These are phyloP conservation scores for Taphrorychus bicolor DNA, from an alignment of 2,888 invertebrate genomes.

Conservation along the genomic window DNA sequence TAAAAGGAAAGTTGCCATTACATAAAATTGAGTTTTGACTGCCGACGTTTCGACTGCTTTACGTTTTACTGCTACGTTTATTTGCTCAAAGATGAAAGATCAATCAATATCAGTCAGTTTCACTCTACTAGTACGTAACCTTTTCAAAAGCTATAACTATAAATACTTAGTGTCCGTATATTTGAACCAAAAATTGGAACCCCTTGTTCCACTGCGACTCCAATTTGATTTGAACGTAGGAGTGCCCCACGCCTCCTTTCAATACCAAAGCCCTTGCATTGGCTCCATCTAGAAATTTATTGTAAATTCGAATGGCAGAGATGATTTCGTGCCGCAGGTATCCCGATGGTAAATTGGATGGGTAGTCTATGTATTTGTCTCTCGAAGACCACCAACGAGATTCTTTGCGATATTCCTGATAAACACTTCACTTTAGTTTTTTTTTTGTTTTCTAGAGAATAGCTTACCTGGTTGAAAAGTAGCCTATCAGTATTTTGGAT, in stretches of 20 bases:
- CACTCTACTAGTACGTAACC: too few species aligned
- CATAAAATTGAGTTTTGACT: too few species aligned
- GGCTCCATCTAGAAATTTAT: slow-evolving; percentile 51
- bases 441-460: background rate
- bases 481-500: slow-evolving; percentile 50
- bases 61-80: too few species aligned
- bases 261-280: slow-evolving; percentile 51
- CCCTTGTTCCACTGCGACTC: slow-evolving; percentile 50
- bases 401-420: slow-evolving; percentile 50
- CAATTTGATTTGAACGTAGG: slow-evolving; percentile 51
- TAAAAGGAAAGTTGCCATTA: too few species aligned
- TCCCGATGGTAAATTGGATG: slow-evolving; percentile 49
- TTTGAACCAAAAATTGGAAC: slow-evolving; percentile 51
- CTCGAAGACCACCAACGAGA: slow-evolving; percentile 50
- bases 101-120: too few species aligned
- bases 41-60: too few species aligned
- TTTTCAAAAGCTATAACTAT: too few species aligned
- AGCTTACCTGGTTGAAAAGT: slow-evolving; percentile 52
- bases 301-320: slow-evolving; percentile 52
- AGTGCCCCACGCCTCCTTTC: slow-evolving; percentile 52
- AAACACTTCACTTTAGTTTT: slow-evolving; percentile 11
- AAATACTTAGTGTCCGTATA: slow-evolving; percentile 50
- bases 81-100: too few species aligned
- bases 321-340: slow-evolving; percentile 53
- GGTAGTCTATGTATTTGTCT: slow-evolving; percentile 53